phyloP scores from a whole-genome alignment of 2,888 invertebrate species.

The Eristalis tenax region DNA sequence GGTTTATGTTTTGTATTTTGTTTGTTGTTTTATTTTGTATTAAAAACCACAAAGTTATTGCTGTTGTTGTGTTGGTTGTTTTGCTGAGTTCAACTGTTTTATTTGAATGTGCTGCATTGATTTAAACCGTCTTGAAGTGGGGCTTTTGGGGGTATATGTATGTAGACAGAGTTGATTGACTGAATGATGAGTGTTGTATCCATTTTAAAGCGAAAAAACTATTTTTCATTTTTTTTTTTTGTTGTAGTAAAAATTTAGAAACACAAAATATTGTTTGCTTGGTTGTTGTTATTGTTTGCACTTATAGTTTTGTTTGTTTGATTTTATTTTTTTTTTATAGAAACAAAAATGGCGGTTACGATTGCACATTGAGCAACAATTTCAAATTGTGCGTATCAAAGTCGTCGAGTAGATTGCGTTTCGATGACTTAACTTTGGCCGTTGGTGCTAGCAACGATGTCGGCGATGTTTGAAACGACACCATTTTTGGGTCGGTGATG shows the following conservation, averaged over 20 bases:
- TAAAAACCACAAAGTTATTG: constrained; percentile 80
- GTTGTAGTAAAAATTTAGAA: constrained; percentile 38
- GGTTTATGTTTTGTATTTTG: constrained; percentile 13
- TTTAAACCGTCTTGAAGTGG: constrained; percentile 47
- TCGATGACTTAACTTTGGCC: constrained; percentile 77
- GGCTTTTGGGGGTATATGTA: background rate
- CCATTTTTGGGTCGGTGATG: constrained; percentile 67
- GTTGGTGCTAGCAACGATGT: constrained; percentile 76
- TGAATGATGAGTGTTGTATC: constrained; percentile 68
- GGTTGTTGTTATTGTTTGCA: constrained; percentile 45
- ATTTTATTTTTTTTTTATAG: constrained; percentile 49
- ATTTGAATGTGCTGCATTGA: constrained; percentile 59
- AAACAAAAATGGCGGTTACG: constrained; percentile 77
- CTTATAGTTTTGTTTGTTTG: constrained; percentile 59
- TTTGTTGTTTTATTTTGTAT: constrained; percentile 65
- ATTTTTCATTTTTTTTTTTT: constrained; percentile 62
- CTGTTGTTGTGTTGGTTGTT: constrained; percentile 49
- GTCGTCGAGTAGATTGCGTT: constrained; percentile 80
- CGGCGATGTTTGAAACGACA: constrained; percentile 37
- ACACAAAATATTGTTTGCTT: constrained; percentile 43
- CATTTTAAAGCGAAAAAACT: constrained; percentile 71
- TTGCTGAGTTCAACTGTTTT: constrained; percentile 20
- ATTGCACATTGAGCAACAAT: constrained; percentile 85
- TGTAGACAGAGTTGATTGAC: background rate
- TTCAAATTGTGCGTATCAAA: constrained; percentile 84